Conservation (phyloP, 2,113 vertebrate genomes). For the Ochotona curzoniae region DNA sequence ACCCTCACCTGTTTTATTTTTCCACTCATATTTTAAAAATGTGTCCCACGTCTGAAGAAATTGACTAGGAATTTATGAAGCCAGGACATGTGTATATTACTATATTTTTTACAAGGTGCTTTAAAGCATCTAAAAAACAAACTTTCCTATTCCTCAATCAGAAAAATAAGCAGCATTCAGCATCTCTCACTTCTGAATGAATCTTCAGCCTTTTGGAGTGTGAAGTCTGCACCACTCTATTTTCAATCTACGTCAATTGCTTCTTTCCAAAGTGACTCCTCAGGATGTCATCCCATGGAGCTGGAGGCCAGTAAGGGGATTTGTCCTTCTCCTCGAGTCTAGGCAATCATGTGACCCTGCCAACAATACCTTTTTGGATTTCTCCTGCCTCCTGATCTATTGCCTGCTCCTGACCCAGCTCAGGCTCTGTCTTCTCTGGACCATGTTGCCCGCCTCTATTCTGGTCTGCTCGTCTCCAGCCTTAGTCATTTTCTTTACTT, state of each 20-base stretch:
- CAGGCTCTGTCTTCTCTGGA: background rate
- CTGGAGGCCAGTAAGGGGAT: background rate
- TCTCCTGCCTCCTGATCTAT: background rate
- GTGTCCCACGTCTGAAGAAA: conserved; percentile 60
- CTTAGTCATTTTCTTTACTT: background rate
- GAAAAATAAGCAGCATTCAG: conserved; percentile 43
- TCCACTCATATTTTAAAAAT: conserved; percentile 47
- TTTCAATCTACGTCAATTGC: conserved; percentile 46
- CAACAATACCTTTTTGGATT: background rate
- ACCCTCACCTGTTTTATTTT: conserved; percentile 14
- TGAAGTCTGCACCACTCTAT: conserved; percentile 57
- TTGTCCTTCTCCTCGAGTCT: accelerated
- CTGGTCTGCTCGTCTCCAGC: background rate
- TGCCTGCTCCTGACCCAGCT: too few relatives aligned
- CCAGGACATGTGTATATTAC: background rate
- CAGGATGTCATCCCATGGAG: conserved; percentile 1
- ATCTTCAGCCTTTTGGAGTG: conserved; percentile 31
- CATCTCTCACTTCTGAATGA: conserved; percentile 22
- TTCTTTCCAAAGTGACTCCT: conserved; percentile 53
- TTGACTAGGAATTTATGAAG: conserved; percentile 57
- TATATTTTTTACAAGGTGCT: conserved; percentile 46
- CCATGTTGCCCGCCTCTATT: background rate
- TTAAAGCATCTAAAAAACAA: conserved; percentile 40
- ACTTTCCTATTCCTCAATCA: conserved; percentile 45
- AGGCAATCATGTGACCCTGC: background rate